Evolutionary conservation across 2,113 vertebrate genomes (phyloP), one percentile per base, ranked within the genome.

Genomic region (Saccopteryx leptura): DNA sequence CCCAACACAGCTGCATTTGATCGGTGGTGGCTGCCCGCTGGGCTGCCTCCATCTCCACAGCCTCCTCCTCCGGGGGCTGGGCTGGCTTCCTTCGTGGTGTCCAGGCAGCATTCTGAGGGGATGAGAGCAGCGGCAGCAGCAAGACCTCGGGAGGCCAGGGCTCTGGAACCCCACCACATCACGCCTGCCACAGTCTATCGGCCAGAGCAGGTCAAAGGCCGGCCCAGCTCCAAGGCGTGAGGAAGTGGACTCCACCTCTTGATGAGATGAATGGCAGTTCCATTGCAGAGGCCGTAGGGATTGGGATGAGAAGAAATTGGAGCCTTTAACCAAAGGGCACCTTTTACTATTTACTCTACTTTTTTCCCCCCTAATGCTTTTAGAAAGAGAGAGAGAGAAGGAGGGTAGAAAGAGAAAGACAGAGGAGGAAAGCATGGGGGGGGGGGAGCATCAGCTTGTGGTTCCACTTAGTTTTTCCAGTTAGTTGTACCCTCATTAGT

Each of bases 1-100:
- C 28, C 39, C 1, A 19, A 65, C 3, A 0, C 13, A 48, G 63
- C 21, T 19, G n/a, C n/a, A 7, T 61, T 65, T 2, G 2, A 0
- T 4, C 46, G 48, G 66, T 14, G 50, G 63, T 1, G 28, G 76
- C 63, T 72, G 24, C 28, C 56, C 7, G 28, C 46, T 0, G 0
- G 74, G 19, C 8, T 52, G 13, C 39, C 80, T 60, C 26, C 21
- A 63, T 14, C 48, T 4, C 0, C n/a, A 4, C 19, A 23, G 58
- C 15, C 78, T 82, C 28, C 83, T 15, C 0, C 66, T 14, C 21
- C 39, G 5, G 28, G 23, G 17, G 26, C 31, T 3, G 28, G 24
- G 1, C 11, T 1, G 71, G 71, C 82, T 72, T 74, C 75, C 28
- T 58, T 11, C 7, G 1, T 48, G 21, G n/a, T 7, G 2, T 12